Base-by-base conservation (phyloP, 2,888 invertebrate genomes). In the Sarcophaga carnaria region DNA sequence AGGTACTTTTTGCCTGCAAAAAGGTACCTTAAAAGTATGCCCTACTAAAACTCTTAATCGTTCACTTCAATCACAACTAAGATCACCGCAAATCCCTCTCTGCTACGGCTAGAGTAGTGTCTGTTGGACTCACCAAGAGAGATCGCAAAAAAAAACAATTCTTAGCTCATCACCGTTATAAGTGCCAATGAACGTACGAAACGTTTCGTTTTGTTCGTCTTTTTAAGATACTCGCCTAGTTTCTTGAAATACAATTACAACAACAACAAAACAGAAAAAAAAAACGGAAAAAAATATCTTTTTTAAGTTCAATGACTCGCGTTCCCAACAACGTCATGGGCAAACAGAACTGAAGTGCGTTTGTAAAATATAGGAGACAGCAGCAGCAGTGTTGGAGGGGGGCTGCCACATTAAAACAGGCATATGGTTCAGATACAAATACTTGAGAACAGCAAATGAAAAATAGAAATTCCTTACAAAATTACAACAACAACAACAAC, bases 221-320 rank as follows among this genome's bases (percentile, higher is more conserved):
- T 71, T 87, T 87, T 66, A 71, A 85, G 71, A 80, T 85, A 78
- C 85, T 80, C 86, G 86, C 86, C 88, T 88, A 88, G 88, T 86
- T 88, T 88, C 83, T 85, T 84, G 54, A 86, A 81, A 83, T 12
- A 69, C 67, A 66, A 64, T 69, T 25, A 37, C 60, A 45, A 70
- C 62, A 71, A 69, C 67, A 66, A 59, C 74, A n/a, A 54, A 45
- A 69, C 47, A 71, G 62, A 59, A 59, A 12, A 77, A 77, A 66
- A 49, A 76, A 83, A 54, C 8, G 4, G 69, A 72, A 83, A 81
- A 22, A 76, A 78, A 72, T 78, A 64, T 10, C 17, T 74, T 81
- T 85, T 85, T 87, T 91, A 92, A 92, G 91, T 92, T 92, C 91
- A 92, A 92, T 92, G 91, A 92, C 91, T 92, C 88, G 37, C 37